phyloP scores from a whole-genome alignment of 1,140 invertebrate species.

The Drosophila tani region DNA sequence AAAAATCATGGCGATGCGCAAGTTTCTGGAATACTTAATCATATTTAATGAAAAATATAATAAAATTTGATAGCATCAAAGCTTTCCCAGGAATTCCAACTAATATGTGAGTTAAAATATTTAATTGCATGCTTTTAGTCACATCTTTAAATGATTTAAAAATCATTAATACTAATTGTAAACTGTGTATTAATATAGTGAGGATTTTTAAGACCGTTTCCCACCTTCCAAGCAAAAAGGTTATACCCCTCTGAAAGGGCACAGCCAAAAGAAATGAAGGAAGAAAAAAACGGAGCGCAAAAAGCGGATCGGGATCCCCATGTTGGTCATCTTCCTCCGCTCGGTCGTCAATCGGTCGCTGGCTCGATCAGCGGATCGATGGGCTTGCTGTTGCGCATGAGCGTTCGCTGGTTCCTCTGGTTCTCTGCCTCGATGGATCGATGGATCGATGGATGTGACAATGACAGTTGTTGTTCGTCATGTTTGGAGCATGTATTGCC shows the following conservation, averaged over 20 bases:
- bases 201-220: rapidly evolving
- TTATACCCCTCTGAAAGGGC: conserved; percentile 3
- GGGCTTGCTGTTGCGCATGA: conserved; percentile 41
- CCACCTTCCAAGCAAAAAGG: background rate
- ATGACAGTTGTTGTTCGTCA: conserved; percentile 84
- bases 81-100: no score
- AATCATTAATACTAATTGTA: background rate
- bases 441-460: conserved; percentile 66
- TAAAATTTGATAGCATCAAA: no score
- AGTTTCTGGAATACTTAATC: background rate
- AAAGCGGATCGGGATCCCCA: conserved; percentile 48
- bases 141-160: background rate
- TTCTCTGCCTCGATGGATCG: conserved; percentile 18
- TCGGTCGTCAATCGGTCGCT: conserved; percentile 34
- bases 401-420: conserved; percentile 28
- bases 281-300: conserved; percentile 11
- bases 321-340: conserved; percentile 39
- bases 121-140: no score
- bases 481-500: conserved; percentile 74
- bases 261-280: background rate
- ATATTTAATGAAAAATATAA: no score
- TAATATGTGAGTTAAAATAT: background rate
- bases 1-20: no score
- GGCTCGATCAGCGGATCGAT: conserved; percentile 32
- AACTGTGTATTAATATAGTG: background rate